Percentiles rank a stretch among this genome's conserved stretches.
Evolutionary conservation across 2,888 invertebrate species (phyloP).

Genomic region (Micropterix aruncella): DNA sequence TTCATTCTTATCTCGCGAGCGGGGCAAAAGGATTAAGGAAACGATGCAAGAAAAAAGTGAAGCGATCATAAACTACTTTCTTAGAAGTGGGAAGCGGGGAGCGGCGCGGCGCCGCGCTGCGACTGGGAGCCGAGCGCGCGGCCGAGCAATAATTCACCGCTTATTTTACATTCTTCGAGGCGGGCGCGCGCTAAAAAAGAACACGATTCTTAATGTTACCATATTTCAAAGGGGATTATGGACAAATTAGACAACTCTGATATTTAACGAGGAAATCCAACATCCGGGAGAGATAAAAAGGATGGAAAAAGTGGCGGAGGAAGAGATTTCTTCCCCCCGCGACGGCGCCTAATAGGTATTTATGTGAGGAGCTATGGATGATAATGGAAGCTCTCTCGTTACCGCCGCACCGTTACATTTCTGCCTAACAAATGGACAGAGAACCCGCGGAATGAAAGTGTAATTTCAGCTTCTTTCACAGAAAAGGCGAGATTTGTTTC

Average conservation of each 20-base stretch:
- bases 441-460: neutral
- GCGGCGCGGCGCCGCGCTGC: no score
- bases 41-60: neutral
- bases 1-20: neutral
- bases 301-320: neutral
- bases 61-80: neutral
- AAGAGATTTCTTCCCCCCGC: neutral
- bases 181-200: neutral
- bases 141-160: neutral
- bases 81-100: no score
- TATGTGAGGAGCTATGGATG: neutral
- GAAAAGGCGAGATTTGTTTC: neutral
- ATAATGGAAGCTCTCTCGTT: neutral
- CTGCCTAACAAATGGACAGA: neutral
- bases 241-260: constrained; percentile 11
- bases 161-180: neutral
- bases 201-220: constrained; percentile 2
- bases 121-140: no score
- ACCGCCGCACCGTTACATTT: neutral
- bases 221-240: constrained; percentile 12
- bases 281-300: neutral
- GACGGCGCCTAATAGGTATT: neutral
- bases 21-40: neutral
- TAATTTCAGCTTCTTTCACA: no score
- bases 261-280: constrained; percentile 11